Evolutionary conservation across 2,797 vertebrate species (phyloP).

Genomic region (Glossophaga mutica): DNA sequence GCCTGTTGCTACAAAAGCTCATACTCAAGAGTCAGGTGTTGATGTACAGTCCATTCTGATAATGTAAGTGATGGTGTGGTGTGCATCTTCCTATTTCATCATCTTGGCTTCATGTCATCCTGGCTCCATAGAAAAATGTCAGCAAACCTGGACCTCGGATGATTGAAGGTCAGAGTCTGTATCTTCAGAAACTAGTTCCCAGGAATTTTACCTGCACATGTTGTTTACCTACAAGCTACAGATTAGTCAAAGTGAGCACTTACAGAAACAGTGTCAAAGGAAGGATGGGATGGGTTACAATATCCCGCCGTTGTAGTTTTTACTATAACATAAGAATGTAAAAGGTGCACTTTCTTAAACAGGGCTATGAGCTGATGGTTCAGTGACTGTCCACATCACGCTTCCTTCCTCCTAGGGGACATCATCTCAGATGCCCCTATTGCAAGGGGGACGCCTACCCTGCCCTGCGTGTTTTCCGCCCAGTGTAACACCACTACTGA

Average conservation of each 20-base stretch:
- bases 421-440: neutral
- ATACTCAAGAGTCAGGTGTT: neutral
- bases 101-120: neutral
- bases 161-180: no score
- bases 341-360: neutral
- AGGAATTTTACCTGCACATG: no score
- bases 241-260: no score
- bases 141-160: neutral
- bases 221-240: no score
- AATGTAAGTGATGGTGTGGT: neutral
- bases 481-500: neutral
- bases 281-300: no score
- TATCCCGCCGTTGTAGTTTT: neutral
- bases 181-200: no score
- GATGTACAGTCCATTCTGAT: neutral
- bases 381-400: neutral
- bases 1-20: neutral
- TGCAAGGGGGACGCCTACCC: neutral
- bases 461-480: neutral
- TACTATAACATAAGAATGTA: neutral
- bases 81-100: neutral
- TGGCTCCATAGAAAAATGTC: neutral
- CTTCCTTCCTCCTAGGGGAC: no score
- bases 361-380: neutral
- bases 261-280: no score